Conservation (phyloP, 2,113 vertebrate species). For the Chloropsis hardwickii region DNA sequence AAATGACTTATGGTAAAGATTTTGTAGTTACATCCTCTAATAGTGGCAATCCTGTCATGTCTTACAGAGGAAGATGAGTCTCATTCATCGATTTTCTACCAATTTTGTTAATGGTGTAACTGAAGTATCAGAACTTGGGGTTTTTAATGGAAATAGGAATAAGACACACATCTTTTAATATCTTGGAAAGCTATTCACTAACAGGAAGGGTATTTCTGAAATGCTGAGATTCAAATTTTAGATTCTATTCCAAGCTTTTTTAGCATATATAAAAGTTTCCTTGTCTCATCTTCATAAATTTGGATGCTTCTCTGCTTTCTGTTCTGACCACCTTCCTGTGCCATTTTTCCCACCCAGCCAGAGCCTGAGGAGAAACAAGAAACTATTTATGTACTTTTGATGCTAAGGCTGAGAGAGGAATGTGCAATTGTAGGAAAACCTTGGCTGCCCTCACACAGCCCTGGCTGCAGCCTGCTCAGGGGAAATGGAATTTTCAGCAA, state of each 20-base stretch:
- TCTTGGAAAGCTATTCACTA: neutral
- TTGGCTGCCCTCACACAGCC: neutral
- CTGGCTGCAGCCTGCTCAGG: neutral
- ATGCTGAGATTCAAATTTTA: neutral
- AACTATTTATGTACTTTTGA: neutral
- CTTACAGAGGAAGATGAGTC: neutral
- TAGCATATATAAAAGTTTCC: neutral
- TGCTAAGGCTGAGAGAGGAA: neutral
- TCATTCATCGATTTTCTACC: neutral
- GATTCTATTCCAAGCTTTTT: neutral
- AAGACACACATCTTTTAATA: neutral
- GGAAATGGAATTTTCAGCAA: neutral
- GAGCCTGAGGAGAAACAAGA: neutral
- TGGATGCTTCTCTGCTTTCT: neutral
- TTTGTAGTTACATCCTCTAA: neutral
- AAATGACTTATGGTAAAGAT: neutral
- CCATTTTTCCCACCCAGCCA: neutral
- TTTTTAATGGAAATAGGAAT: neutral
- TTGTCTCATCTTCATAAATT: neutral
- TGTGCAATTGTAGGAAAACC: neutral
- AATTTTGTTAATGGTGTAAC: neutral
- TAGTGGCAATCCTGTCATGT: neutral
- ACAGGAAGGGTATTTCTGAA: neutral
- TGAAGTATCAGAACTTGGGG: neutral
- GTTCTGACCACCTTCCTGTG: neutral